A percentile compares a stretch with the other conserved stretches of the same genome.
phyloP scores from a whole-genome alignment of 2,797 vertebrate species.

The Cichlasoma orientale region DNA sequence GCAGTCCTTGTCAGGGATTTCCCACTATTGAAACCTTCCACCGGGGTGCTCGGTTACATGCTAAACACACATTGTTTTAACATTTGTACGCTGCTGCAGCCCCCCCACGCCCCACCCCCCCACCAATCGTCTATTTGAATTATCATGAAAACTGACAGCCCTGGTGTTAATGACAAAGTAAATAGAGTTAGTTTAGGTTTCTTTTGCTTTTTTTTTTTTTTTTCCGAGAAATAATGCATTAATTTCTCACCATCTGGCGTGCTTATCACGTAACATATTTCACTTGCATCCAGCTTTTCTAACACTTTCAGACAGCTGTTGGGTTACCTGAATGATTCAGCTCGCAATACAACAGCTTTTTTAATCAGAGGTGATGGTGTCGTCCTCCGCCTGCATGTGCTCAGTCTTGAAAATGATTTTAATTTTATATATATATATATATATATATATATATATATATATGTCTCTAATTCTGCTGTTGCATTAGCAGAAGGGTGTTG shows the following conservation, averaged over 20 bases:
- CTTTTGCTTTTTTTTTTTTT: background rate
- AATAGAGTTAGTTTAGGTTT: background rate
- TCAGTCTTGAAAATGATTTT: constrained; percentile 6
- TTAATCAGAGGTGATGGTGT: constrained; percentile 32
- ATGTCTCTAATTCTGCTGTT: background rate
- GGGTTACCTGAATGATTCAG: constrained; percentile 50
- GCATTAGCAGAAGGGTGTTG: constrained; percentile 27
- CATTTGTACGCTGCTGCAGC: background rate
- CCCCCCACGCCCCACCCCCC: background rate
- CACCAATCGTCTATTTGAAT: constrained; percentile 26
- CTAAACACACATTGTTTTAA: constrained; percentile 22
- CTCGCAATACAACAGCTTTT: constrained; percentile 33
- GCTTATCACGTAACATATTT: constrained; percentile 60
- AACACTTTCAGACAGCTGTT: constrained; percentile 58
- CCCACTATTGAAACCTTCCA: constrained; percentile 45
- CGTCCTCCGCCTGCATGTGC: constrained; percentile 18
- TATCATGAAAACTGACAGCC: constrained; percentile 26
- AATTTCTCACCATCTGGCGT: constrained; percentile 69
- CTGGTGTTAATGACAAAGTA: constrained; percentile 18
- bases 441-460: background rate
- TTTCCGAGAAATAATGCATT: constrained; percentile 42
- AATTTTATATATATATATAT: background rate
- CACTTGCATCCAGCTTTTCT: constrained; percentile 54
- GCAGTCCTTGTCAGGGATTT: constrained; percentile 60
- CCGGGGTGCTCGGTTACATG: constrained; percentile 18